A percentile compares a stretch with the other conserved stretches of the same genome.
Evolutionary conservation across 2,888 invertebrate genomes (phyloP).

Genomic region (Cantharis lateralis): DNA sequence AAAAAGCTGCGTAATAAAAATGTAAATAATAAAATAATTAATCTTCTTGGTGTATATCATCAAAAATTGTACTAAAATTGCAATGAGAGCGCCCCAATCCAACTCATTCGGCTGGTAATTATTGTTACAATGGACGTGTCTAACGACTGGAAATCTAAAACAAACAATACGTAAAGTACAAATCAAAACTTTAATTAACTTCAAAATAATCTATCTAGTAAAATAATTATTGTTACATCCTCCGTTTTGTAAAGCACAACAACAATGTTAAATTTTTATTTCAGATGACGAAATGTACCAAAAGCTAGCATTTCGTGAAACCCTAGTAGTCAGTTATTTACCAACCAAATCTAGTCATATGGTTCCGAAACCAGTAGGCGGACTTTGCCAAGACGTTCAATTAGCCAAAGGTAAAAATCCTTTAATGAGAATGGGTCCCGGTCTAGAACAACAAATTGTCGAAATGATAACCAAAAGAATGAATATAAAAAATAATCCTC

Average conservation of each 20-base stretch:
- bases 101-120: background rate
- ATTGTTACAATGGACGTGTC: background rate
- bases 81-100: background rate
- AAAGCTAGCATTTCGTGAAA: slow-evolving; percentile 61
- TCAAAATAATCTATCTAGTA: too few relatives aligned
- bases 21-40: background rate
- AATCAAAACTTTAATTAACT: too few relatives aligned
- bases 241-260: too few relatives aligned
- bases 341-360: slow-evolving; percentile 41
- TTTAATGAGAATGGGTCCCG: slow-evolving; percentile 35
- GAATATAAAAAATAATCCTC: background rate
- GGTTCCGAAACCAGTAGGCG: slow-evolving; percentile 43
- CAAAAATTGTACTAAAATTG: background rate
- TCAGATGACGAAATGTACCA: slow-evolving; percentile 59
- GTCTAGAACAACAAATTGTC: slow-evolving; percentile 39
- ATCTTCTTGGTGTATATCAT: background rate
- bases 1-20: background rate
- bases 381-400: slow-evolving; percentile 58
- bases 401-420: slow-evolving; percentile 46
- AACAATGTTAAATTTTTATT: too few relatives aligned
- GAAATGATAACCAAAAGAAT: slow-evolving; percentile 41
- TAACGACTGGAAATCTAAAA: background rate
- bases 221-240: too few relatives aligned
- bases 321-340: slow-evolving; percentile 60
- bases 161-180: background rate